Conservation (phyloP, 2,113 vertebrate species). For the Rhabdornis inornatus region DNA sequence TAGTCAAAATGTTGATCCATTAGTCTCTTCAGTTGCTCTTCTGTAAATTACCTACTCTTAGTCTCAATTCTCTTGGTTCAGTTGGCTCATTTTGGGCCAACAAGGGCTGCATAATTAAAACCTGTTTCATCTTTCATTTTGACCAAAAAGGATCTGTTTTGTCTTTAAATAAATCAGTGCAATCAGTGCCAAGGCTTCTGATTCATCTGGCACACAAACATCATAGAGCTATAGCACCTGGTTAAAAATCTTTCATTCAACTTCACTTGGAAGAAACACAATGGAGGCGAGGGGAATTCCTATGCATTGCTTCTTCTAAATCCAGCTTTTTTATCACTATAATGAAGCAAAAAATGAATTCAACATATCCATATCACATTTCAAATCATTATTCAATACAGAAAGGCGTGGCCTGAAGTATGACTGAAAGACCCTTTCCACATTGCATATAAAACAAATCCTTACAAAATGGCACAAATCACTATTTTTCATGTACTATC, state of each 20-base stretch:
- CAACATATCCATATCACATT: background rate
- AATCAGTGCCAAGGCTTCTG: background rate
- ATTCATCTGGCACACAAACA: background rate
- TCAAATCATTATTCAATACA: background rate
- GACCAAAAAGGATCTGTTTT: background rate
- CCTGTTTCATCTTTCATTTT: background rate
- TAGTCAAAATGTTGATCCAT: background rate
- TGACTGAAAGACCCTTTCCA: background rate
- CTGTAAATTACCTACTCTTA: background rate
- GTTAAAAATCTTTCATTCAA: background rate
- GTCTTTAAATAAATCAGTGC: background rate
- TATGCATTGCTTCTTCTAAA: background rate
- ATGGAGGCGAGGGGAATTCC: rapidly evolving
- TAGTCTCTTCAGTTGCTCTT: background rate
- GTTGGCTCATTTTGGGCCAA: background rate
- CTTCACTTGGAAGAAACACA: background rate
- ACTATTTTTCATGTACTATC: background rate
- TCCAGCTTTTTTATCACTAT: background rate
- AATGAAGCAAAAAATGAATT: background rate
- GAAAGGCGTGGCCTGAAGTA: background rate
- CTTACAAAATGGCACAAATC: background rate
- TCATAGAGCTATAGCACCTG: background rate
- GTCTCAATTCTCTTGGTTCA: background rate
- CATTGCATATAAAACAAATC: background rate
- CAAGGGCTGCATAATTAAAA: background rate